These are phyloP conservation scores for Haplochromis burtoni DNA, from an alignment of 2,113 vertebrate genomes.

Conservation along the genomic window DNA sequence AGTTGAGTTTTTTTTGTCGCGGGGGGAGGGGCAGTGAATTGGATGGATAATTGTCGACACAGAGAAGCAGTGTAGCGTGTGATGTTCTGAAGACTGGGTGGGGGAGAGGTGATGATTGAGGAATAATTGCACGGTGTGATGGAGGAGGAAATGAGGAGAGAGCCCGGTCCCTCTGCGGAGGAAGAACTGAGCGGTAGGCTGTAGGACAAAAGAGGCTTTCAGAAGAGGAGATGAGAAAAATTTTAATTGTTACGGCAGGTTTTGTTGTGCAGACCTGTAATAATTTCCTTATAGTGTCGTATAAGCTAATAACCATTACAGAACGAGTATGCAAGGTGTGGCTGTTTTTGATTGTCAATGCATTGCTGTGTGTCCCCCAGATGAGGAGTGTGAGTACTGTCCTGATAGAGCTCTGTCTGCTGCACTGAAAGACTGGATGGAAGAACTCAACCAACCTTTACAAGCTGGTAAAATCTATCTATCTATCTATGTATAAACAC, in stretches of 20 bases:
- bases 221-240: not conserved
- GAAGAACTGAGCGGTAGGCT: not conserved
- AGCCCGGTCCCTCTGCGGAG: not conserved
- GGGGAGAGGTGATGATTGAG: not conserved
- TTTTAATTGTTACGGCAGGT: not conserved
- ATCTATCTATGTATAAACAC: not conserved
- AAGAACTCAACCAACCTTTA: slow-evolving; percentile 74
- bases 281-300: not conserved
- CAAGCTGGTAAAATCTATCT: slow-evolving; percentile 65
- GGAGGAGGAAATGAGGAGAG: not conserved
- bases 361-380: slow-evolving; percentile 22
- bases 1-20: rapidly evolving
- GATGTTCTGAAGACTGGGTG: not conserved
- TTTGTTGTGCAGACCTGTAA: not conserved
- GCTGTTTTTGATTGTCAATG: not conserved
- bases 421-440: slow-evolving; percentile 78
- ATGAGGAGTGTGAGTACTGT: slow-evolving; percentile 67
- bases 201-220: not conserved
- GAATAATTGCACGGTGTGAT: not conserved
- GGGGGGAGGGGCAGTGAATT: not conserved
- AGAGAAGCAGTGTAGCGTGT: not conserved
- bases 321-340: not conserved
- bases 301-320: not conserved
- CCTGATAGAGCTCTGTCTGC: slow-evolving; percentile 73
- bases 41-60: not conserved